Evolutionary conservation across 2,113 vertebrate species (phyloP).

Genomic region (Arizona elegans): DNA sequence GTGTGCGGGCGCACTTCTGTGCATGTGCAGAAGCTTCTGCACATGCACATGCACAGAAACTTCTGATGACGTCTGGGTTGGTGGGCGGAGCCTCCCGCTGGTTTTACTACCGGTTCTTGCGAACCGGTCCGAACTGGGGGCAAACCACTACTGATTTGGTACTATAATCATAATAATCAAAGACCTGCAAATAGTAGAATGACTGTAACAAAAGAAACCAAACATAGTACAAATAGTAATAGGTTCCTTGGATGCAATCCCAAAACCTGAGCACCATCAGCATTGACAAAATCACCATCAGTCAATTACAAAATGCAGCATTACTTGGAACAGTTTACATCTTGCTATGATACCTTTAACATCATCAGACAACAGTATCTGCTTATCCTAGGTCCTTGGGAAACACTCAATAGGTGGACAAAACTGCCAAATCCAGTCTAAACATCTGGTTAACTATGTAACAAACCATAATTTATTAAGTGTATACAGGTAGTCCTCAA

Average conservation of each 20-base stretch:
- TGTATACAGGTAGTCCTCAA: background rate
- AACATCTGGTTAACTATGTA: background rate
- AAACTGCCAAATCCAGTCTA: background rate
- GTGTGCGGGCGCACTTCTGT: too few relatives aligned
- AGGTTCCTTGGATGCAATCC: background rate
- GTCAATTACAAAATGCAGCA: background rate
- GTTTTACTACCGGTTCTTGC: too few relatives aligned
- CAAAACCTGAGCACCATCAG: background rate
- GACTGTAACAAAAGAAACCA: background rate
- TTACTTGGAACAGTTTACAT: background rate
- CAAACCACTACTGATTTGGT: too few relatives aligned
- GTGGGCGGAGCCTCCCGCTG: too few relatives aligned
- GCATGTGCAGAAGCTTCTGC: too few relatives aligned
- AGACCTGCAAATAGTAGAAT: background rate
- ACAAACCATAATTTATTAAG: background rate
- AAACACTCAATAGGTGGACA: background rate
- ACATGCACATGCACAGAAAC: too few relatives aligned
- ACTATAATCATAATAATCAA: background rate
- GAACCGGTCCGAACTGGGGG: too few relatives aligned
- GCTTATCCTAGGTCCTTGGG: background rate
- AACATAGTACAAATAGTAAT: background rate
- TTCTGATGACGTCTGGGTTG: too few relatives aligned
- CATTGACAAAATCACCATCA: background rate
- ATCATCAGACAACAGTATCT: background rate
- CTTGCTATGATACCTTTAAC: background rate